Conservation (phyloP, 1,140 invertebrate species). For the Tetranychus urticae region DNA sequence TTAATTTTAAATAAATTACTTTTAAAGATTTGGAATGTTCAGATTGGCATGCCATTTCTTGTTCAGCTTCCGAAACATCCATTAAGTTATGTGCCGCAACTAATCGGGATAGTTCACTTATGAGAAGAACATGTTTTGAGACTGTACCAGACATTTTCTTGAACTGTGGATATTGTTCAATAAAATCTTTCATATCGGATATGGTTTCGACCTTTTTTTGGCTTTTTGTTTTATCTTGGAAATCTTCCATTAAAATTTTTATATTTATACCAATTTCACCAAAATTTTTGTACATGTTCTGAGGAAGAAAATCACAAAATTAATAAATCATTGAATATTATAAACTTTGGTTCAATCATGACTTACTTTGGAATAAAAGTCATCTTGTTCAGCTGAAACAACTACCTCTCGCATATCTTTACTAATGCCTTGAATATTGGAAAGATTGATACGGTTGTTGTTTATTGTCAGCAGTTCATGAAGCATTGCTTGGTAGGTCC, state of each 20-base stretch:
- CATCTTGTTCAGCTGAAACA: constrained; percentile 79
- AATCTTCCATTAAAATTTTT: constrained; percentile 89
- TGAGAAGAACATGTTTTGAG: constrained; percentile 83
- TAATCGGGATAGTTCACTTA: constrained; percentile 70
- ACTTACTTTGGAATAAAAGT: constrained; percentile 73
- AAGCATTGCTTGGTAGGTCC: constrained; percentile 99
- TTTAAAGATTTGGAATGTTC: constrained; percentile 70
- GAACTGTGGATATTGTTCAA: constrained; percentile 93
- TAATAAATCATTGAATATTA: neutral
- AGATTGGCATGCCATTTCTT: constrained; percentile 75
- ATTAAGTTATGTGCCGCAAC: constrained; percentile 54
- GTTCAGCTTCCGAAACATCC: constrained; percentile 83
- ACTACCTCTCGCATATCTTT: constrained; percentile 83
- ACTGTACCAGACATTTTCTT: constrained; percentile 98
- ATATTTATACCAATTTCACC: constrained; percentile 95
- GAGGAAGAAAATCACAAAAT: constrained; percentile 13
- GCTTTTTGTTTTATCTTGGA: constrained; percentile 80
- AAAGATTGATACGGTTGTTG: constrained; percentile 81
- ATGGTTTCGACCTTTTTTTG: constrained; percentile 97
- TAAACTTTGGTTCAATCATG: neutral
- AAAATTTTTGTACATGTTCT: constrained; percentile 90
- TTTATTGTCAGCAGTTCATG: constrained; percentile 83
- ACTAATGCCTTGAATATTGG: constrained; percentile 36
- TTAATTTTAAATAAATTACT: constrained; percentile 19
- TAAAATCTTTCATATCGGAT: constrained; percentile 93